phyloP scores from a whole-genome alignment of 2,113 vertebrate species.

The Carassius auratus region DNA sequence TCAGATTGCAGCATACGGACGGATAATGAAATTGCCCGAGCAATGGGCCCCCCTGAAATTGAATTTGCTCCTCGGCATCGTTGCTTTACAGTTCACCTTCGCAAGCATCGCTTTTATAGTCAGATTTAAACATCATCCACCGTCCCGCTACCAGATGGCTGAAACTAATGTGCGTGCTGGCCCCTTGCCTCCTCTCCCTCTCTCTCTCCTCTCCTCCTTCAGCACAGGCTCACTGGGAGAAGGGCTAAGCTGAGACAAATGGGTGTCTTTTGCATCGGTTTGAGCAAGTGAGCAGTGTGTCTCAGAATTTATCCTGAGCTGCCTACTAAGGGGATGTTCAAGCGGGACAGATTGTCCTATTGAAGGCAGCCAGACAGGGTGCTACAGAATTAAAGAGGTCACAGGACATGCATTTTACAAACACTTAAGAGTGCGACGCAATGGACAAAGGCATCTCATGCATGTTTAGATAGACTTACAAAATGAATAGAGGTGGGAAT shows the following conservation, averaged over 20 bases:
- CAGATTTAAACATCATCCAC: constrained; percentile 57
- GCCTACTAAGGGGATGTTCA: background rate
- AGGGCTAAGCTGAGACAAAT: constrained; percentile 33
- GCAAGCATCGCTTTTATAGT: constrained; percentile 53
- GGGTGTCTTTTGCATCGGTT: constrained; percentile 28
- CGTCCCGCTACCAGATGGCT: constrained; percentile 57
- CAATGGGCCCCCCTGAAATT: constrained; percentile 47
- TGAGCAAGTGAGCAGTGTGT: background rate
- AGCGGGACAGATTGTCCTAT: background rate
- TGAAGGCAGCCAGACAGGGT: background rate
- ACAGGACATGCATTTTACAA: background rate
- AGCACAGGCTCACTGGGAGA: constrained; percentile 22
- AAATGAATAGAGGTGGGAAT: too few relatives aligned
- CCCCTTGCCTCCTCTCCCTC: constrained; percentile 18
- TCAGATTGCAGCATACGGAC: constrained; percentile 49
- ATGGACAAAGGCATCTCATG: background rate
- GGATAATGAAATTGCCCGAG: constrained; percentile 54
- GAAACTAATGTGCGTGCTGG: constrained; percentile 56
- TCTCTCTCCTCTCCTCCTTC: constrained; percentile 27
- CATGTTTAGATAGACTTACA: background rate
- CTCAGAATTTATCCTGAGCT: background rate
- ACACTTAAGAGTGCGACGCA: background rate
- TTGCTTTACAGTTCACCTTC: constrained; percentile 54
- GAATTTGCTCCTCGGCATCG: constrained; percentile 53
- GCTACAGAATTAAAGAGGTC: background rate